Base-by-base conservation (phyloP, 2,113 vertebrate genomes). In the Excalfactoria chinensis region DNA sequence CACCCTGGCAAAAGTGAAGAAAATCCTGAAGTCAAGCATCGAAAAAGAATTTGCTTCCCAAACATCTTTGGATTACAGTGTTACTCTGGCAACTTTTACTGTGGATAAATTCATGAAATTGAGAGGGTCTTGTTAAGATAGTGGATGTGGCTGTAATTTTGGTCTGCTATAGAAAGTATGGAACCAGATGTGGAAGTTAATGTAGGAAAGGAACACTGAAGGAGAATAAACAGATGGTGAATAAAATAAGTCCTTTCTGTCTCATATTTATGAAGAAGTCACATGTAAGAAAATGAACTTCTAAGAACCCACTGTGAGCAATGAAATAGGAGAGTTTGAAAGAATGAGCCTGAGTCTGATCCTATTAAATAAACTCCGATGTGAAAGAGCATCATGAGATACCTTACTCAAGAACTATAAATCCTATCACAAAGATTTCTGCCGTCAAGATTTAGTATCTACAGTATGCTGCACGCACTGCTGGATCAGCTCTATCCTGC, bases 231-330 rank as follows among this genome's bases (percentile, higher is more conserved):
- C 95, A 95, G 92, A 95, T 95, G 92, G 90, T 2, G 15, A 91
- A 89, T 95, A 95, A 96, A 95, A 84, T 76, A 93, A 95, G 88
- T 86, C 69, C 86, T 94, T 95, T 95, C 92, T 95, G 72, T 80
- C 88, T 95, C 66, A 51, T 91, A 90, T 95, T 91, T 94, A 91
- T 90, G 92, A 94, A 96, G 92, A 91, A 95, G 69, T 93, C 58
- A 70, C 64, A 89, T 81, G 85, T 74, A 95, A 93, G 86, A 94
- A 95, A 95, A 95, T 64, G 72, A 93, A 95, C 90, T 94, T 93
- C 93, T 94, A 89, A 93, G 90, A 94, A 95, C 49, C 88, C 88
- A 91, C 86, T 88, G 90, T 93, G 85, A 95, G 90, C 90, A 95
- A 74, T 95, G 92, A 96, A 95, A 96, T 74, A 94, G 48, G 88